Percentiles rank a stretch among this genome's conserved stretches.
Evolutionary conservation across 2,888 invertebrate genomes (phyloP).

Genomic region (Stomorhina lunata): DNA sequence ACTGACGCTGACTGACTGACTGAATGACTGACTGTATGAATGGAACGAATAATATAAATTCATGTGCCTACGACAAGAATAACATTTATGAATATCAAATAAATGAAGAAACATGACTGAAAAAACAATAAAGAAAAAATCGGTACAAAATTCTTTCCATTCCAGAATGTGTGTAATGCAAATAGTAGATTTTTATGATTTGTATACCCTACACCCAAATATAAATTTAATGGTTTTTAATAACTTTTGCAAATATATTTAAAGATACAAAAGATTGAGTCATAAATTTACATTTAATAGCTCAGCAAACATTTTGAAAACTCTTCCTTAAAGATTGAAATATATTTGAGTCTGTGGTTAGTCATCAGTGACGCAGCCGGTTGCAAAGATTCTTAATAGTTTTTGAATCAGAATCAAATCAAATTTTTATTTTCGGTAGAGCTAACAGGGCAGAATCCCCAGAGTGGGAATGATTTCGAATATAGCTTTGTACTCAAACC

Average conservation of each 20-base stretch:
- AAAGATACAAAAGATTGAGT: background rate
- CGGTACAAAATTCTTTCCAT: background rate
- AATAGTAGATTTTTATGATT: slow-evolving; percentile 26
- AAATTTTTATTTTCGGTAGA: too few relatives aligned
- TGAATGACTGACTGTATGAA: slow-evolving; percentile 20
- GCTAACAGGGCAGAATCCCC: too few relatives aligned
- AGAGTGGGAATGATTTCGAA: too few relatives aligned
- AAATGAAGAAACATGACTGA: background rate
- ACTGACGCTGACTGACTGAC: too few relatives aligned
- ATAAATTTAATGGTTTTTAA: background rate
- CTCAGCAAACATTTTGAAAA: background rate
- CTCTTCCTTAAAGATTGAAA: background rate
- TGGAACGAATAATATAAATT: slow-evolving; percentile 10
- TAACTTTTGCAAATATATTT: background rate
- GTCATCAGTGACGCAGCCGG: background rate
- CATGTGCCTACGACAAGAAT: slow-evolving; percentile 5
- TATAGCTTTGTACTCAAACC: too few relatives aligned
- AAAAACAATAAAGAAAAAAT: background rate
- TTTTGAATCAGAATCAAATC: too few relatives aligned
- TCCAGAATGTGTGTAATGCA: background rate
- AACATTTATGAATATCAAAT: slow-evolving; percentile 11
- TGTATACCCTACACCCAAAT: slow-evolving; percentile 11
- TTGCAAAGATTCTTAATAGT: background rate
- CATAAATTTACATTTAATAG: background rate
- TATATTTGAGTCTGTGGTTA: too few relatives aligned